phyloP scores from a whole-genome alignment of 2,113 vertebrate species.

The Sigmodon hispidus region DNA sequence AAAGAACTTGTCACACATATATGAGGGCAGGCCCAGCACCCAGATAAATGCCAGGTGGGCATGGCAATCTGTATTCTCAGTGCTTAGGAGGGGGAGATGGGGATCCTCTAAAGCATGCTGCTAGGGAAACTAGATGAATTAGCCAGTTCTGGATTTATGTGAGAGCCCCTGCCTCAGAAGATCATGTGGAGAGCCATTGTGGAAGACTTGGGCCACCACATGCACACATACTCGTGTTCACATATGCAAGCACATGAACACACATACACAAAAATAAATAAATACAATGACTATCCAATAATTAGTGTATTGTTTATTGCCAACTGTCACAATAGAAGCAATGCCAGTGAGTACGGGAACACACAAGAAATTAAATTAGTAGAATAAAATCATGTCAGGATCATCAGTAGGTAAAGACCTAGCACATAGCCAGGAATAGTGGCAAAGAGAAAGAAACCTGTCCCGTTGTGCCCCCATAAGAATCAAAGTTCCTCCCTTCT shows the following conservation, averaged over 20 bases:
- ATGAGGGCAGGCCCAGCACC: neutral
- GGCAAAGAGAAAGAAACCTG: neutral
- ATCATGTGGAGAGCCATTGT: neutral
- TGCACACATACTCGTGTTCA: neutral
- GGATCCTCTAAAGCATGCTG: neutral
- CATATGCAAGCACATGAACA: neutral
- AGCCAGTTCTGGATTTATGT: neutral
- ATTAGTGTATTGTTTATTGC: neutral
- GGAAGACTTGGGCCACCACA: neutral
- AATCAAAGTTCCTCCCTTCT: neutral
- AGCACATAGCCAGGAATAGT: neutral
- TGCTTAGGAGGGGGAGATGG: neutral
- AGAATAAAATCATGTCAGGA: neutral
- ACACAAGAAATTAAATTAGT: neutral
- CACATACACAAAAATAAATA: neutral
- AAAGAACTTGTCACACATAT: neutral
- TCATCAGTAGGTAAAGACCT: neutral
- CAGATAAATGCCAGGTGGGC: neutral
- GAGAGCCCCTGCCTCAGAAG: neutral
- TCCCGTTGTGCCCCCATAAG: neutral
- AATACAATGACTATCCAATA: neutral
- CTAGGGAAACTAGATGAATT: neutral
- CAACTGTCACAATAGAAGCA: neutral
- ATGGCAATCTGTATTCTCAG: neutral
- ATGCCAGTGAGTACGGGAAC: neutral